These are phyloP conservation scores for Odocoileus virginianus DNA, from an alignment of 2,113 vertebrate species.

Conservation along the genomic window DNA sequence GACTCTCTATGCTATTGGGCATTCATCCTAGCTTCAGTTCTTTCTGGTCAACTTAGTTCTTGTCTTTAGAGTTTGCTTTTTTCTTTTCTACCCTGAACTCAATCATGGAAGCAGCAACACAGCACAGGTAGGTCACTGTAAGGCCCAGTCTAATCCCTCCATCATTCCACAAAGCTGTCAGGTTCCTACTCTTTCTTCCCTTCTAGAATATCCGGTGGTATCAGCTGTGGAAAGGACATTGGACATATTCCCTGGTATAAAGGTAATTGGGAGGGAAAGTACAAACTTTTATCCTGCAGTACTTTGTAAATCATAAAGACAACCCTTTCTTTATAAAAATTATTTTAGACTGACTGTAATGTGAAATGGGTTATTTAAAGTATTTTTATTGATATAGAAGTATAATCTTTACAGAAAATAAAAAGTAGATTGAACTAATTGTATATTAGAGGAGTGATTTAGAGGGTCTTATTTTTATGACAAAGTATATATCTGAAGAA, in stretches of 20 bases:
- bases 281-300: not conserved
- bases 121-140: not conserved
- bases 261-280: conserved; percentile 5
- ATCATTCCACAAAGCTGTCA: not conserved
- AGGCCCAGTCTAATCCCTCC: not conserved
- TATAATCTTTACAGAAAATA: not conserved
- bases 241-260: not conserved
- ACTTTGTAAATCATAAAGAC: not conserved
- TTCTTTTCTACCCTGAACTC: not conserved
- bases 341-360: not conserved
- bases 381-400: not conserved
- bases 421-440: conserved; percentile 4
- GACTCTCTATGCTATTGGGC: not conserved
- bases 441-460: not conserved
- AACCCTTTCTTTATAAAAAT: not conserved
- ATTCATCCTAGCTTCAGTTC: not conserved
- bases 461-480: not conserved
- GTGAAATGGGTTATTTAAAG: not conserved
- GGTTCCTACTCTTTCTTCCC: not conserved
- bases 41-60: not conserved
- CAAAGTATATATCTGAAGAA: not conserved
- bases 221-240: conserved; percentile 2
- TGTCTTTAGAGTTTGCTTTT: not conserved
- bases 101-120: not conserved
- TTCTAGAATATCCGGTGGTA: not conserved